These are phyloP conservation scores for Acrocyrtus sp. DNA, from an alignment of 2,888 invertebrate genomes.

Conservation along the genomic window DNA sequence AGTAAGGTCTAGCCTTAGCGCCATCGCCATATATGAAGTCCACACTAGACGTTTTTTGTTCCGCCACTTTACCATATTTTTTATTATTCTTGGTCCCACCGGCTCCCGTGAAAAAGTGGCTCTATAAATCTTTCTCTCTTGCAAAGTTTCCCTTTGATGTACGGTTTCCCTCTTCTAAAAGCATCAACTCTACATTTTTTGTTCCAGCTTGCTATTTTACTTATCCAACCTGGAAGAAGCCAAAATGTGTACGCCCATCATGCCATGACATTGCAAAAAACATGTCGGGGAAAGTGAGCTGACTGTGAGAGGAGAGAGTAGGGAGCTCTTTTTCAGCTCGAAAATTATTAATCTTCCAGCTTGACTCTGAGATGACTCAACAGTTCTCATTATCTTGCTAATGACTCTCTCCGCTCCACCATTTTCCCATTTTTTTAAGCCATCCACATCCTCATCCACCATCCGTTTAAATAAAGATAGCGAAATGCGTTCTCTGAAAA, in stretches of 20 bases:
- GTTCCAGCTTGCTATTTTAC: background rate
- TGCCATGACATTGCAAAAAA: conserved; percentile 2
- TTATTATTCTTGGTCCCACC: too few relatives aligned
- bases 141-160: too few relatives aligned
- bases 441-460: too few relatives aligned
- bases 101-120: too few relatives aligned
- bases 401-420: conserved; percentile 38
- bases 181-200: background rate
- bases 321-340: conserved; percentile 32
- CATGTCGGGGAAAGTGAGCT: too few relatives aligned
- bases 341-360: conserved; percentile 45
- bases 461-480: conserved; percentile 33
- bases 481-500: conserved; percentile 29
- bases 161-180: background rate
- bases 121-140: too few relatives aligned
- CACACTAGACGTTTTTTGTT: too few relatives aligned
- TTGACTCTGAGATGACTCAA: conserved; percentile 40
- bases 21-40: too few relatives aligned
- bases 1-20: too few relatives aligned
- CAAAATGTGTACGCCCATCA: conserved; percentile 8
- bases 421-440: too few relatives aligned
- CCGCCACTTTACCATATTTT: too few relatives aligned
- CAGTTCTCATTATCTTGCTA: conserved; percentile 41
- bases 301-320: conserved; percentile 5
- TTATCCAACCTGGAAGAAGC: background rate